Evolutionary conservation across 2,797 vertebrate genomes (phyloP).

Genomic region (Dendrocincla tyrannina): DNA sequence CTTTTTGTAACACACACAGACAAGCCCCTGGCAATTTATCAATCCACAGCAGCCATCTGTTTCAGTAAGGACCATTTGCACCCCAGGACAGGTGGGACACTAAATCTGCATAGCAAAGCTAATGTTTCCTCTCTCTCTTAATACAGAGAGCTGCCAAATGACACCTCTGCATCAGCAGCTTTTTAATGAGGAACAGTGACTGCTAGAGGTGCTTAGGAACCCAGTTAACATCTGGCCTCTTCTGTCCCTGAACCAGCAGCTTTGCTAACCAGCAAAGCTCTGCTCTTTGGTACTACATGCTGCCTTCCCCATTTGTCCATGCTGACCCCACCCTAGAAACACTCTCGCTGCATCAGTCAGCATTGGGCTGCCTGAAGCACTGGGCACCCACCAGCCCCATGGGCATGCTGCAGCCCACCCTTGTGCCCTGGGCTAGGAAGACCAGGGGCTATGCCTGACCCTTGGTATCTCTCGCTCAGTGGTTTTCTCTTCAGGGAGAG

Average conservation of each 20-base stretch:
- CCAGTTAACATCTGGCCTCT: not conserved
- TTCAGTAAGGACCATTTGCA: not conserved
- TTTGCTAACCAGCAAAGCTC: not conserved
- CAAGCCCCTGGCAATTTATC: not conserved
- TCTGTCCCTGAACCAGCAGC: not conserved
- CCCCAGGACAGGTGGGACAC: not conserved
- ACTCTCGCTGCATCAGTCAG: not conserved
- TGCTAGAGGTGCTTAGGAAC: not conserved
- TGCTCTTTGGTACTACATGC: not conserved
- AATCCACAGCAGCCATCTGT: not conserved
- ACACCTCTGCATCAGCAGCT: not conserved
- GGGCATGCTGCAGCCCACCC: not conserved
- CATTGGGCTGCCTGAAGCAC: not conserved
- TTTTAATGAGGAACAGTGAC: not conserved
- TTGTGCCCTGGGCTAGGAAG: rapidly evolving
- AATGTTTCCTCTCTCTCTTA: not conserved
- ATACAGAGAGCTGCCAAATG: not conserved
- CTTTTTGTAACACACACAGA: not conserved
- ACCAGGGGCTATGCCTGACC: not conserved
- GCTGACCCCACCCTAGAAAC: not conserved
- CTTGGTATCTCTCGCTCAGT: not conserved
- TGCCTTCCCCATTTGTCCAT: not conserved
- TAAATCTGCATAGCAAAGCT: not conserved
- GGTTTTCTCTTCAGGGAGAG: not conserved
- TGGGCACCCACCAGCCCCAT: rapidly evolving